phyloP scores from a whole-genome alignment of 2,888 invertebrate species.

The Sepioteuthis lessoniana region DNA sequence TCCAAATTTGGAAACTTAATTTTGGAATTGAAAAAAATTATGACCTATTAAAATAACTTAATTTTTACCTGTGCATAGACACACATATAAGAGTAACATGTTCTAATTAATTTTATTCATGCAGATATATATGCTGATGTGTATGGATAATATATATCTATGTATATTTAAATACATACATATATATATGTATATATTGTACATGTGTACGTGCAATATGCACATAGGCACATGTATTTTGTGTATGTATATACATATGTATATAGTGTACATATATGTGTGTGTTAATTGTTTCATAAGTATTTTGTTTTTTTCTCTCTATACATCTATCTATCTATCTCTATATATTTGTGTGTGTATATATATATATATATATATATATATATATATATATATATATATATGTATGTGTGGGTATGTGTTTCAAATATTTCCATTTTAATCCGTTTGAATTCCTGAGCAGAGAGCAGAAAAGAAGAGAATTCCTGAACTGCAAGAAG shows the following conservation, averaged over 20 bases:
- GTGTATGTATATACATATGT: not conserved
- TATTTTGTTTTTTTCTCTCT: not conserved
- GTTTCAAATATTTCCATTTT: conserved; percentile 42
- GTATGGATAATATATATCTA: conserved; percentile 1
- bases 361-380: too few species aligned
- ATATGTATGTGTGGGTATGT: conserved; percentile 34
- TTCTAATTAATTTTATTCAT: not conserved
- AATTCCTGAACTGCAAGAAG: conserved; percentile 15
- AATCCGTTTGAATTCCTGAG: conserved; percentile 40
- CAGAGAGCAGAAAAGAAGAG: conserved; percentile 43
- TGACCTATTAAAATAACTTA: not conserved
- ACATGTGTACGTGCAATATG: not conserved
- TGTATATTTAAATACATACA: conserved; percentile 36
- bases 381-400: not conserved
- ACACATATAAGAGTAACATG: not conserved
- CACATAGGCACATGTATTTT: not conserved
- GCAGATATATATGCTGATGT: not conserved
- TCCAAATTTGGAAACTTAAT: not conserved
- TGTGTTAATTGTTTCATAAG: not conserved
- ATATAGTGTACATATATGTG: not conserved
- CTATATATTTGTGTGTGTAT: not conserved
- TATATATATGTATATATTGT: conserved; percentile 39
- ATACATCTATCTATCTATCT: not conserved
- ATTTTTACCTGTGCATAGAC: not conserved
- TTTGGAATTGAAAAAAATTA: not conserved